These are phyloP conservation scores for Acanthis flammea DNA, from an alignment of 2,797 vertebrate species.

Conservation along the genomic window DNA sequence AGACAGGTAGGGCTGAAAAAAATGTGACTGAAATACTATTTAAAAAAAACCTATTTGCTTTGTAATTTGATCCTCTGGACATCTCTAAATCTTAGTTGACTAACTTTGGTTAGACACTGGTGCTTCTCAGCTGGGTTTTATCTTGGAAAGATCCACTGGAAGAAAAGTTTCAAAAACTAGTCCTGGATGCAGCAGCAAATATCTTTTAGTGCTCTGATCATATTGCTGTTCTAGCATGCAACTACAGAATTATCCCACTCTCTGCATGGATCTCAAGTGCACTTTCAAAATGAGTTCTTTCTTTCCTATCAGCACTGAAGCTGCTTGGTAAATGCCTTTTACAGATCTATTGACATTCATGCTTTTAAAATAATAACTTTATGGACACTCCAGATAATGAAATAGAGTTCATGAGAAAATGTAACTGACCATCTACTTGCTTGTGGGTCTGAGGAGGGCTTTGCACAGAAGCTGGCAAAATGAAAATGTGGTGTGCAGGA, in stretches of 20 bases:
- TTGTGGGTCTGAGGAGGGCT: background rate
- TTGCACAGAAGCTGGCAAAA: background rate
- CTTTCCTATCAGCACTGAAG: background rate
- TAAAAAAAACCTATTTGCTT: background rate
- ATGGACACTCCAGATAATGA: background rate
- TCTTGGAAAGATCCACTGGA: background rate
- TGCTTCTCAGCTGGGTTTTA: background rate
- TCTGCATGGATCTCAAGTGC: background rate
- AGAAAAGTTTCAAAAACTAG: background rate
- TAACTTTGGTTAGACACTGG: background rate
- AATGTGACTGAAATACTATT: background rate
- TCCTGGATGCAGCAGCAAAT: background rate
- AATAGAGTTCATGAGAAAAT: background rate
- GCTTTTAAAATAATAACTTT: slow-evolving; percentile 37
- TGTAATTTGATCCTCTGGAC: background rate
- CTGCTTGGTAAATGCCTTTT: background rate
- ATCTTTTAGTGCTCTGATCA: rapidly evolving
- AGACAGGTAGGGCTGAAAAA: background rate
- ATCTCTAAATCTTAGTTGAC: background rate
- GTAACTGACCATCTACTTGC: background rate
- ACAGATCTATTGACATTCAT: slow-evolving; percentile 6
- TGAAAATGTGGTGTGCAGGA: background rate
- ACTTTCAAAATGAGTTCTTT: background rate
- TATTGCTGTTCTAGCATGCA: background rate
- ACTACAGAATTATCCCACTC: background rate